Conservation (phyloP, 2,113 vertebrate species). For the Protobothrops mucrosquamatus region DNA sequence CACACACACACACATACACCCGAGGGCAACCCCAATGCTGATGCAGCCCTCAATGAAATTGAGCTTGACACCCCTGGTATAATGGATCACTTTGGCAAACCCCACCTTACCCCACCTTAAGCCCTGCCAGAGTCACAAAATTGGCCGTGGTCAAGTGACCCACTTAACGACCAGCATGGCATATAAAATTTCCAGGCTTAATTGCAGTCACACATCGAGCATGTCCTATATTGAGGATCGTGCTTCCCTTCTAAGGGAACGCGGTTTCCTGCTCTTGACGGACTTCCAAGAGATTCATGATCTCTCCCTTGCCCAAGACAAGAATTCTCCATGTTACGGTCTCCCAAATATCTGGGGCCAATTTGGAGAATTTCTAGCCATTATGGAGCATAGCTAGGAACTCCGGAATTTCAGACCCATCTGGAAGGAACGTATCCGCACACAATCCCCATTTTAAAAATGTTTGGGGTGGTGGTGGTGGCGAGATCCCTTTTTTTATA, state of each 20-base stretch:
- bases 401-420: neutral
- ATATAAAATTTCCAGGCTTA: neutral
- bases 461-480: too few relatives aligned
- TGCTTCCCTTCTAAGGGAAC: neutral
- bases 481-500: too few relatives aligned
- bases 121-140: neutral
- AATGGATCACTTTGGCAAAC: neutral
- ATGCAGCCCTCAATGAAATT: too few relatives aligned
- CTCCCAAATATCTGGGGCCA: neutral
- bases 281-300: neutral
- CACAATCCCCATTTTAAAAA: neutral
- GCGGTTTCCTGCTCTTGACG: neutral
- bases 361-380: neutral
- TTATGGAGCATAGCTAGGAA: neutral
- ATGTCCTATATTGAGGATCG: neutral
- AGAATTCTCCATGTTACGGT: accelerated
- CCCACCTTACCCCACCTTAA: neutral
- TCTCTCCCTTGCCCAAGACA: neutral
- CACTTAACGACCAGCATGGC: neutral
- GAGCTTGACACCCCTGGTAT: too few relatives aligned
- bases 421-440: neutral
- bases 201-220: too few relatives aligned
- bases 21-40: too few relatives aligned
- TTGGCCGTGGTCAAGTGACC: neutral
- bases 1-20: too few relatives aligned